A percentile compares a stretch with the other conserved stretches of the same genome.
Conservation (phyloP, 2,888 invertebrate genomes). For the Cybosia mesomella region DNA sequence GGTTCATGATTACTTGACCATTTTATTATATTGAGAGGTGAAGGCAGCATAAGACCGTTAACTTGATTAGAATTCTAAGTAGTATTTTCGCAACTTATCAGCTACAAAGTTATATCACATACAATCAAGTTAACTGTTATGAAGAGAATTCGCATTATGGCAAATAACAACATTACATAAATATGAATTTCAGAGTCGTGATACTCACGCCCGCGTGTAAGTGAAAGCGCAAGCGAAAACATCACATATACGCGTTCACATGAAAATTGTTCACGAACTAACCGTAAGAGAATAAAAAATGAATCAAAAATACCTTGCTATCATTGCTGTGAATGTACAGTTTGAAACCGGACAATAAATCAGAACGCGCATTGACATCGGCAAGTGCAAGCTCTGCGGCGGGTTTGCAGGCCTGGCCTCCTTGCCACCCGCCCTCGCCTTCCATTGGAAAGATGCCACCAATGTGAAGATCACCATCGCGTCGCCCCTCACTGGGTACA, state of each 20-base stretch:
- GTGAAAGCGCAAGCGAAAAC: constrained; percentile 8
- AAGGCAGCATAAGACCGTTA: constrained; percentile 66
- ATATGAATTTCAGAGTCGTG: constrained; percentile 22
- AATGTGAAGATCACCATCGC: constrained; percentile 94
- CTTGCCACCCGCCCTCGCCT: constrained; percentile 99
- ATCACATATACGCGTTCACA: constrained; percentile 10
- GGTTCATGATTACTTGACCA: neutral
- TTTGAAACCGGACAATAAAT: constrained; percentile 96
- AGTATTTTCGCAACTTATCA: constrained; percentile 48
- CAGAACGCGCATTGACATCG: constrained; percentile 96
- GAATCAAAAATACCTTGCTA: constrained; percentile 91
- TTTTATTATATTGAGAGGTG: constrained; percentile 39
- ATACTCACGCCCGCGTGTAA: neutral
- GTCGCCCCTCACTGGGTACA: constrained; percentile 75
- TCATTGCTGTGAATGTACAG: constrained; percentile 97
- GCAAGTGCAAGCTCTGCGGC: constrained; percentile 98
- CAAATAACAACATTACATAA: constrained; percentile 24
- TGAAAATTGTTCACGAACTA: constrained; percentile 36
- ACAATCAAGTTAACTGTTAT: constrained; percentile 33
- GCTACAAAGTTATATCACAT: constrained; percentile 34
- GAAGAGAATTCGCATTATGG: constrained; percentile 25
- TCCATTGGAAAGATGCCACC: constrained; percentile 99
- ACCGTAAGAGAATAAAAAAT: constrained; percentile 43
- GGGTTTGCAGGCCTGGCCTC: constrained; percentile 99
- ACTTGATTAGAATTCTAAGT: constrained; percentile 67